Conservation (phyloP, 2,888 invertebrate genomes). For the Lapara coniferarum region DNA sequence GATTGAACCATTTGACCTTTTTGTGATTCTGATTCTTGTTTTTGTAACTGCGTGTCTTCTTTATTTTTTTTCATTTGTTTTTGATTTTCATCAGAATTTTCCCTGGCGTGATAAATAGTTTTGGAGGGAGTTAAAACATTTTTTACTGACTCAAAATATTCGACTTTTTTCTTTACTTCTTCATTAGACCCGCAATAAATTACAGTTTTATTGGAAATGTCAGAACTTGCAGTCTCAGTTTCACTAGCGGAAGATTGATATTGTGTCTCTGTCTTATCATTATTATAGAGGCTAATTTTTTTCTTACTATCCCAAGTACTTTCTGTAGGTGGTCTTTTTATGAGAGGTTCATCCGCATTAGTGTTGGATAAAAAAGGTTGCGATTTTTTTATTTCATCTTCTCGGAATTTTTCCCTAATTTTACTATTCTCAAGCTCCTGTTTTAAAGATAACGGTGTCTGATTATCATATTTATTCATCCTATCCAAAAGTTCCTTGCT, state of each 20-base stretch:
- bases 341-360: background rate
- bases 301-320: constrained; percentile 45
- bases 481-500: constrained; percentile 89
- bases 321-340: constrained; percentile 1
- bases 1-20: constrained; percentile 79
- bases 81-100: constrained; percentile 78
- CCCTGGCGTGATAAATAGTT: constrained; percentile 80
- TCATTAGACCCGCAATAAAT: constrained; percentile 85
- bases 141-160: constrained; percentile 90
- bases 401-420: constrained; percentile 46
- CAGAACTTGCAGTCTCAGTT: constrained; percentile 89
- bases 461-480: constrained; percentile 76
- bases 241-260: constrained; percentile 84
- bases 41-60: constrained; percentile 29
- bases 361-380: background rate
- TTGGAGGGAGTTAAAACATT: constrained; percentile 75
- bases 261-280: constrained; percentile 60
- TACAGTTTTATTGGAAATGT: constrained; percentile 88
- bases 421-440: constrained; percentile 86
- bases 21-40: constrained; percentile 49
- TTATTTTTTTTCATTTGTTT: constrained; percentile 43
- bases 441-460: constrained; percentile 50
- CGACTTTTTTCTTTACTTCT: constrained; percentile 88
- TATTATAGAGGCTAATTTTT: constrained; percentile 53
- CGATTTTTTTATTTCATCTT: constrained; percentile 29